Conservation (phyloP, 2,888 invertebrate genomes). For the Dromius quadrimaculatus region DNA sequence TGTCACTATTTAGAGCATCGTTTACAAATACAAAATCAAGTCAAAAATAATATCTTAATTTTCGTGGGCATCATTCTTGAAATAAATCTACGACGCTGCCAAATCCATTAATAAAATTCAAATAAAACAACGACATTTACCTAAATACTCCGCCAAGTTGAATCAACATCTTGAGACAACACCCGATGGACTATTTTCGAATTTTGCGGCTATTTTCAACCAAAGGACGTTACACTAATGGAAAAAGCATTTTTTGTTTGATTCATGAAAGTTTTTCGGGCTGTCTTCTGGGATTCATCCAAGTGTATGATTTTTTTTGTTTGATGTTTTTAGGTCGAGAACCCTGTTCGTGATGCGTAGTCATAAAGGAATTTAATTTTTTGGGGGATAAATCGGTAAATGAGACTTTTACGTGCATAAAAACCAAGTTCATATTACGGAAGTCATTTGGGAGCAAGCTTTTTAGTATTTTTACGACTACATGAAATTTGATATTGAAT, state of each 20-base stretch:
- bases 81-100: conserved; percentile 31
- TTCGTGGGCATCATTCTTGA: conserved; percentile 16
- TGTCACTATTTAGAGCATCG: not conserved
- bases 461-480: too few relatives aligned
- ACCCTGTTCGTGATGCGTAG: not conserved
- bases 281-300: conserved; percentile 6
- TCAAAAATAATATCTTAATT: conserved; percentile 24
- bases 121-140: conserved; percentile 42
- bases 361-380: conserved; percentile 2
- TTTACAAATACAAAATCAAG: conserved; percentile 5
- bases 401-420: too few relatives aligned
- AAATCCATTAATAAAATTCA: conserved; percentile 44
- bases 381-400: too few relatives aligned
- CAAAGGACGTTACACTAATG: conserved; percentile 10
- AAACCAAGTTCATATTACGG: too few relatives aligned
- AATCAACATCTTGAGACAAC: conserved; percentile 13
- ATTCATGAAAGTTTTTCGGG: conserved; percentile 2
- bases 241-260: conserved; percentile 18
- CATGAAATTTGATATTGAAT: too few relatives aligned
- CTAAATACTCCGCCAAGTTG: conserved; percentile 24
- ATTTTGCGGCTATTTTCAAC: conserved; percentile 11
- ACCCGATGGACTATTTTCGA: conserved; percentile 25
- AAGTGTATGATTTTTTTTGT: not conserved
- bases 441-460: too few relatives aligned
- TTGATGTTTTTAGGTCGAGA: not conserved